phyloP scores from a whole-genome alignment of 2,113 vertebrate genomes.

The Syrrhaptes paradoxus region DNA sequence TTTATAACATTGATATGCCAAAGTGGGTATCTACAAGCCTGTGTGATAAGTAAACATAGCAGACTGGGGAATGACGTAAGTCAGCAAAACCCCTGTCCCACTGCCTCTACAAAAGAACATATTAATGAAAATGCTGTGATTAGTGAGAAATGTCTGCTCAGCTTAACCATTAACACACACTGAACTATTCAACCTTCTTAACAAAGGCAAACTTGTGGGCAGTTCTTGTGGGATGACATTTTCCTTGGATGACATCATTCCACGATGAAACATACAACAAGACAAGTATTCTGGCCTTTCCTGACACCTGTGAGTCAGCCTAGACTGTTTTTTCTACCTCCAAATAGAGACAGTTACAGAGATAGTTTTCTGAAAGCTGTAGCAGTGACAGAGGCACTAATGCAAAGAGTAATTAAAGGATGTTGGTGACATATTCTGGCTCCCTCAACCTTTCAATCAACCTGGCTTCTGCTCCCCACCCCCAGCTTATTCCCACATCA shows the following conservation, averaged over 20 bases:
- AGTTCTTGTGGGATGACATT: slow-evolving; percentile 5
- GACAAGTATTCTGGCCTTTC: not conserved
- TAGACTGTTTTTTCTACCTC: not conserved
- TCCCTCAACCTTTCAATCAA: not conserved
- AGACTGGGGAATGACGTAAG: not conserved
- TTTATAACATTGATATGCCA: not conserved
- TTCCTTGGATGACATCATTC: slow-evolving; percentile 23
- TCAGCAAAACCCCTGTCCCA: not conserved
- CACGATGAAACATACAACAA: not conserved
- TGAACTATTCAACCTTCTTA: not conserved
- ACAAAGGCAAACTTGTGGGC: not conserved
- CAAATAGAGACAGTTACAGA: not conserved
- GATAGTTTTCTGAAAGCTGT: not conserved
- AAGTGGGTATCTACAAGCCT: not conserved
- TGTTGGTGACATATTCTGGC: not conserved
- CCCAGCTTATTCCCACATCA: not conserved
- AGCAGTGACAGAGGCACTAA: not conserved
- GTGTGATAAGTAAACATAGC: not conserved
- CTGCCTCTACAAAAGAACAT: not conserved
- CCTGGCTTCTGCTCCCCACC: no score
- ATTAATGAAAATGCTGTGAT: not conserved
- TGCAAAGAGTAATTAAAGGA: not conserved
- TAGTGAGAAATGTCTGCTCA: not conserved
- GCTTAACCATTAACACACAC: slow-evolving; percentile 7
- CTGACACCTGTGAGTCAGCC: slow-evolving; percentile 47